A percentile compares a stretch with the other conserved stretches of the same genome.
Evolutionary conservation across 2,113 vertebrate genomes (phyloP).

Genomic region (Amphilophus citrinellus): DNA sequence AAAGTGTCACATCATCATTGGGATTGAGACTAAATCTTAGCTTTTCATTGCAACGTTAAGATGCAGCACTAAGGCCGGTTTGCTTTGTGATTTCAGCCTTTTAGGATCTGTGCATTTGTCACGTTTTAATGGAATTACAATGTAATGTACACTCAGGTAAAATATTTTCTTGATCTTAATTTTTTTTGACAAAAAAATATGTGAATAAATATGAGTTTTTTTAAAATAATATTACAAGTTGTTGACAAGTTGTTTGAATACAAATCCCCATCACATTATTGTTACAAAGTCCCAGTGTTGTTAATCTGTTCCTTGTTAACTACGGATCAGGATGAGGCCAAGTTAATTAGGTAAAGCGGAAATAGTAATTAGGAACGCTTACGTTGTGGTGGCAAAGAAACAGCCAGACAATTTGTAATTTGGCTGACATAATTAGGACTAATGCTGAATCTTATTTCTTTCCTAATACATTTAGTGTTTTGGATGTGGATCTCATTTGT

Average conservation of each 20-base stretch:
- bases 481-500: background rate
- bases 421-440: constrained; percentile 25
- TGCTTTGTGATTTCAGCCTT: background rate
- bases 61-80: background rate
- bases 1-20: constrained; percentile 27
- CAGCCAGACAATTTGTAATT: constrained; percentile 13
- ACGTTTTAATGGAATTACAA: background rate
- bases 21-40: constrained; percentile 6
- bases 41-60: constrained; percentile 29
- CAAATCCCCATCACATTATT: constrained; percentile 54
- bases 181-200: constrained; percentile 13
- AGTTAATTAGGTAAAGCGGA: constrained; percentile 17
- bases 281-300: constrained; percentile 41
- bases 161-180: constrained; percentile 46
- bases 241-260: constrained; percentile 29
- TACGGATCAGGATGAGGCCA: constrained; percentile 41
- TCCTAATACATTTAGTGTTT: background rate
- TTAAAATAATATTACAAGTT: constrained; percentile 17
- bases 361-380: constrained; percentile 27
- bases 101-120: background rate
- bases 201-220: constrained; percentile 29
- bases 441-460: constrained; percentile 14
- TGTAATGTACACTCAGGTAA: background rate
- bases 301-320: constrained; percentile 56
- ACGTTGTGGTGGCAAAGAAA: background rate